phyloP scores from a whole-genome alignment of 2,113 vertebrate species.

The Labrus mixtus region DNA sequence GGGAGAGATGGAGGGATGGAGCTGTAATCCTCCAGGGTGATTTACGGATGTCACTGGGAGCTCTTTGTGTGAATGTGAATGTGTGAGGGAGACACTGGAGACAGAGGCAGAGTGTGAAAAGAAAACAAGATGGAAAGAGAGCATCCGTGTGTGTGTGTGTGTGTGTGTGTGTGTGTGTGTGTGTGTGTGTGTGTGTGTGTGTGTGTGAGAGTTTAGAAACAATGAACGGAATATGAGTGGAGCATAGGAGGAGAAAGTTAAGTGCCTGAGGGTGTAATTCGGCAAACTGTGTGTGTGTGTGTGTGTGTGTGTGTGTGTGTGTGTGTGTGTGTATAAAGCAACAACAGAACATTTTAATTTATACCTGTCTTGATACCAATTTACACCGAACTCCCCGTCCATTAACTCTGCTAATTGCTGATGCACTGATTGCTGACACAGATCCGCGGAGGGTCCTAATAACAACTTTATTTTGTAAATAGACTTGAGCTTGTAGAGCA shows the following conservation, averaged over 20 bases:
- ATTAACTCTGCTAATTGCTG: not conserved
- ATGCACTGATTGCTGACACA: not conserved
- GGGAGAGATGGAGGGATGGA: conserved; percentile 11
- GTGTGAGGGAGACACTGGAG: not conserved
- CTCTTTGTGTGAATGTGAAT: conserved; percentile 10
- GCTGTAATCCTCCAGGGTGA: conserved; percentile 38
- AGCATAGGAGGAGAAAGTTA: too few species aligned
- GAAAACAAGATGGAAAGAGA: not conserved
- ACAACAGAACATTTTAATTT: not conserved
- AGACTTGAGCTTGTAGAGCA: too few species aligned
- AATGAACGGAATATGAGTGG: too few species aligned
- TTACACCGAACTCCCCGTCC: not conserved
- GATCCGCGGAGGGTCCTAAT: not conserved
- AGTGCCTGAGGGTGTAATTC: too few species aligned
- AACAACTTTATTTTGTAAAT: not conserved
- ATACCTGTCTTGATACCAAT: not conserved
- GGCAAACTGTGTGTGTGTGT: not conserved
- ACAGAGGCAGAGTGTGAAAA: not conserved
- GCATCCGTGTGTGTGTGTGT: too few species aligned
- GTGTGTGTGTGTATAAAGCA: too few species aligned
- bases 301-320: not conserved
- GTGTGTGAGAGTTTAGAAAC: too few species aligned
- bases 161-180: not conserved
- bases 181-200: too few species aligned
- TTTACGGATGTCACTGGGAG: conserved; percentile 33